Conservation (phyloP, 2,888 invertebrate genomes). For the Heliconius sara region DNA sequence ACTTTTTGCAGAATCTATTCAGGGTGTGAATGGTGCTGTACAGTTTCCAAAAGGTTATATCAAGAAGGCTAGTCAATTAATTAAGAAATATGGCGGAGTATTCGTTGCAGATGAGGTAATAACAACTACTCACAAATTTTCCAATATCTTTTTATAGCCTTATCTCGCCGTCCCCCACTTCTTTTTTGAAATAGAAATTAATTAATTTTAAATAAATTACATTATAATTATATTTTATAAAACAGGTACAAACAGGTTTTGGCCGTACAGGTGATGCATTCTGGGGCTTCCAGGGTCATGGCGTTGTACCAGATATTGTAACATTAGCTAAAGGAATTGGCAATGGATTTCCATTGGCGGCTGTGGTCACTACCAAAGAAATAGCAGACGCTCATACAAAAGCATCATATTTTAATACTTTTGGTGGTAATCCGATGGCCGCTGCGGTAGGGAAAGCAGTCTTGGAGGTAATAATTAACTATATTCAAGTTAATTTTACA, state of each 20-base stretch:
- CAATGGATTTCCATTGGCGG: slow-evolving; percentile 98
- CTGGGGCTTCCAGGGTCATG: slow-evolving; percentile 98
- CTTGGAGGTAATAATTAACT: slow-evolving; percentile 87
- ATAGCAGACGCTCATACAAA: slow-evolving; percentile 90
- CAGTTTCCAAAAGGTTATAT: slow-evolving; percentile 96
- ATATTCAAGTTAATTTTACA: background rate
- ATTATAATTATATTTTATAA: slow-evolving; percentile 3
- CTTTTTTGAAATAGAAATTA: background rate
- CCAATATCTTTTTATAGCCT: background rate
- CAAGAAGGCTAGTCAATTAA: slow-evolving; percentile 89
- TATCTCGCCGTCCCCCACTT: background rate
- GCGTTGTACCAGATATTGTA: slow-evolving; percentile 95
- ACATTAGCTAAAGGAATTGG: slow-evolving; percentile 98
- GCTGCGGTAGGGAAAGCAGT: slow-evolving; percentile 95
- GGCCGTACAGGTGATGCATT: slow-evolving; percentile 96
- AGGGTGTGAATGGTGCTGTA: slow-evolving; percentile 96
- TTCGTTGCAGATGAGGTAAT: slow-evolving; percentile 95
- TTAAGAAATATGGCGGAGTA: slow-evolving; percentile 92
- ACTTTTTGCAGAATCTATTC: slow-evolving; percentile 97
- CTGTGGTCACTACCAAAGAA: slow-evolving; percentile 95
- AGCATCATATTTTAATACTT: slow-evolving; percentile 96
- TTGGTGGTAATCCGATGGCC: slow-evolving; percentile 96
- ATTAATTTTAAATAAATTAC: background rate
- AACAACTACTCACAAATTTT: background rate
- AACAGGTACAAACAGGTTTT: slow-evolving; percentile 96